Conservation (phyloP, 2,797 vertebrate genomes). For the Rhyacichthys aspro region DNA sequence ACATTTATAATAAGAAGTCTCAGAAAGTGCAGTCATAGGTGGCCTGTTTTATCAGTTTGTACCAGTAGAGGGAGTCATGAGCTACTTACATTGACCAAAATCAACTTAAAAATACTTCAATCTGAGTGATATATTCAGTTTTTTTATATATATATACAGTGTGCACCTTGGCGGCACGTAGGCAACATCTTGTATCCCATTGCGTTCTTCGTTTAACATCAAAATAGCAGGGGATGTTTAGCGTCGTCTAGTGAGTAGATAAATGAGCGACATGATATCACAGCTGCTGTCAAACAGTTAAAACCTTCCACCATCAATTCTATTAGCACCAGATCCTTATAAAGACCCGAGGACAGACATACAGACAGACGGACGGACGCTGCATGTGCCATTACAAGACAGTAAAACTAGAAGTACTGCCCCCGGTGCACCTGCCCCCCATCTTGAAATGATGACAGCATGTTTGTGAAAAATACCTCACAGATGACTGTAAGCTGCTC, state of each 20-base stretch:
- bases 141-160: slow-evolving; percentile 1
- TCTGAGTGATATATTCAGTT: not conserved
- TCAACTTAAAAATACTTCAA: no score
- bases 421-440: not conserved
- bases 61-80: no score
- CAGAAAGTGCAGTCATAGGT: no score
- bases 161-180: slow-evolving; percentile 7
- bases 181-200: slow-evolving; percentile 6
- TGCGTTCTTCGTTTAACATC: slow-evolving; percentile 21
- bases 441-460: slow-evolving; percentile 37
- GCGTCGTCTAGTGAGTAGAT: slow-evolving; percentile 43
- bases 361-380: slow-evolving; percentile 40
- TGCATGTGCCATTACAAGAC: slow-evolving; percentile 44
- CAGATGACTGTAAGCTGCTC: slow-evolving; percentile 43
- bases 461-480: slow-evolving; percentile 62
- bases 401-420: slow-evolving; percentile 51
- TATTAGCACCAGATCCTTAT: slow-evolving; percentile 51
- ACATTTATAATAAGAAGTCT: no score
- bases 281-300: slow-evolving; percentile 58
- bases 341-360: slow-evolving; percentile 61
- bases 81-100: no score
- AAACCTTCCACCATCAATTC: slow-evolving; percentile 49
- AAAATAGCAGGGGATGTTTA: slow-evolving; percentile 56
- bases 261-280: slow-evolving; percentile 68
- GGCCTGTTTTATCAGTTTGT: no score